Percentiles rank a stretch among this genome's conserved stretches.
These are phyloP conservation scores for Amphiprion ocellaris DNA, from an alignment of 2,113 vertebrate genomes.

Conservation along the genomic window DNA sequence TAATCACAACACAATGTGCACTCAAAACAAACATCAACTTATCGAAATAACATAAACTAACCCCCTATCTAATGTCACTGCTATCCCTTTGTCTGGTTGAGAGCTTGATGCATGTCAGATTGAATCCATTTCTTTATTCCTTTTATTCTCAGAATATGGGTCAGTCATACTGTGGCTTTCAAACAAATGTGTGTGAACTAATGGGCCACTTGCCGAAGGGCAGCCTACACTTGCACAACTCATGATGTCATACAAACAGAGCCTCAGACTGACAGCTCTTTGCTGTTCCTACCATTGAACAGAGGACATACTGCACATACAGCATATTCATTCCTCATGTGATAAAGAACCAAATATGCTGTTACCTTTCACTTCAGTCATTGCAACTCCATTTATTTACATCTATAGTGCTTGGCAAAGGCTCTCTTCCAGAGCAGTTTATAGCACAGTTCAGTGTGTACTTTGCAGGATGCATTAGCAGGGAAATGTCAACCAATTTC, in stretches of 20 bases:
- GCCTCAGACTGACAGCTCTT: slow-evolving; percentile 22
- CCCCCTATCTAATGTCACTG: neutral
- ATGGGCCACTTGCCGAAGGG: slow-evolving; percentile 63
- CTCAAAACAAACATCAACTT: slow-evolving; percentile 22
- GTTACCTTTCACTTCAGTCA: neutral
- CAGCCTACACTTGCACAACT: slow-evolving; percentile 39
- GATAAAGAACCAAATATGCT: slow-evolving; percentile 9
- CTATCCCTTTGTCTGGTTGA: neutral
- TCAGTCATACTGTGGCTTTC: slow-evolving; percentile 62
- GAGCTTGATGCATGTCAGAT: slow-evolving; percentile 8
- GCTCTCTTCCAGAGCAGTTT: slow-evolving; percentile 1
- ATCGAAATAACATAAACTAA: slow-evolving; percentile 14
- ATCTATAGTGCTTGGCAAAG: slow-evolving; percentile 16
- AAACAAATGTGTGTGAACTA: slow-evolving; percentile 64
- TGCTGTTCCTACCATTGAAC: slow-evolving; percentile 23
- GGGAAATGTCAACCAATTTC: slow-evolving; percentile 59
- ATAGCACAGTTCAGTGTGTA: slow-evolving; percentile 18
- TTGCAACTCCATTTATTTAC: slow-evolving; percentile 7
- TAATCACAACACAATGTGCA: neutral
- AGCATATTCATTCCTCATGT: neutral
- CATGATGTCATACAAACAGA: slow-evolving; percentile 41
- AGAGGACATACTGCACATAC: neutral
- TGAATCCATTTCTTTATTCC: slow-evolving; percentile 28
- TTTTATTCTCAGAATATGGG: slow-evolving; percentile 61
- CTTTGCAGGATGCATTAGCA: slow-evolving; percentile 23